These are phyloP conservation scores for Chelmon rostratus DNA, from an alignment of 2,797 vertebrate species.

Conservation along the genomic window DNA sequence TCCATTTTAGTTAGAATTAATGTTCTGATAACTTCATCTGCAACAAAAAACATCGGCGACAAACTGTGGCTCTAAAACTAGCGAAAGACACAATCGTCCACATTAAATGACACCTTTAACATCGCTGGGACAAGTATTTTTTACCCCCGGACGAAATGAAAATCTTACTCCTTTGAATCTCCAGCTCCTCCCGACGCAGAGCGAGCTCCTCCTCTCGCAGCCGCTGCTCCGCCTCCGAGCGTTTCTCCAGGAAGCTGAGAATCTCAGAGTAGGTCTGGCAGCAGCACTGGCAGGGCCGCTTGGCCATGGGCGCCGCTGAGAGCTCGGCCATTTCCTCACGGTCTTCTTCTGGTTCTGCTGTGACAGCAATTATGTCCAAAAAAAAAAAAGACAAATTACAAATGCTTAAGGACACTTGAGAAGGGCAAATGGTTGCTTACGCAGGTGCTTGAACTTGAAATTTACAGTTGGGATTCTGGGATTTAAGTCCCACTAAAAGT, in stretches of 20 bases:
- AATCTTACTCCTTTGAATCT: slow-evolving; percentile 84
- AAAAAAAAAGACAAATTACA: not conserved
- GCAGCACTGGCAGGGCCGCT: slow-evolving; percentile 87
- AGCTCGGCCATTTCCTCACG: slow-evolving; percentile 75
- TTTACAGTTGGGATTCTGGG: not conserved
- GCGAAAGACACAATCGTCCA: not conserved
- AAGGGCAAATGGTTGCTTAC: not conserved
- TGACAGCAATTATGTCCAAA: slow-evolving; percentile 9
- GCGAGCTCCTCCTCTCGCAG: slow-evolving; percentile 87
- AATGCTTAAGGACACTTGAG: not conserved
- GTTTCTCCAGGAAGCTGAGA: slow-evolving; percentile 88
- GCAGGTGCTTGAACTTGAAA: not conserved
- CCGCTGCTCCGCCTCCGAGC: slow-evolving; percentile 86
- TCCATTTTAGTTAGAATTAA: not conserved
- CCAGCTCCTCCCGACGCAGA: slow-evolving; percentile 86
- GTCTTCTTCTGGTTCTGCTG: slow-evolving; percentile 77
- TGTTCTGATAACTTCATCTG: not conserved
- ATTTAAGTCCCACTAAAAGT: too few relatives aligned
- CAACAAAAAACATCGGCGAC: not conserved
- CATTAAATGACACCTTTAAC: not conserved
- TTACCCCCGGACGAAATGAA: not conserved
- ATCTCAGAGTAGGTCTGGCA: slow-evolving; percentile 89
- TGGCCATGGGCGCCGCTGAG: slow-evolving; percentile 78
- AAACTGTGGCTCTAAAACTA: not conserved
- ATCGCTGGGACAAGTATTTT: not conserved